Evolutionary conservation across 2,113 vertebrate species (phyloP).

Genomic region (Herpetotheres cachinnans): DNA sequence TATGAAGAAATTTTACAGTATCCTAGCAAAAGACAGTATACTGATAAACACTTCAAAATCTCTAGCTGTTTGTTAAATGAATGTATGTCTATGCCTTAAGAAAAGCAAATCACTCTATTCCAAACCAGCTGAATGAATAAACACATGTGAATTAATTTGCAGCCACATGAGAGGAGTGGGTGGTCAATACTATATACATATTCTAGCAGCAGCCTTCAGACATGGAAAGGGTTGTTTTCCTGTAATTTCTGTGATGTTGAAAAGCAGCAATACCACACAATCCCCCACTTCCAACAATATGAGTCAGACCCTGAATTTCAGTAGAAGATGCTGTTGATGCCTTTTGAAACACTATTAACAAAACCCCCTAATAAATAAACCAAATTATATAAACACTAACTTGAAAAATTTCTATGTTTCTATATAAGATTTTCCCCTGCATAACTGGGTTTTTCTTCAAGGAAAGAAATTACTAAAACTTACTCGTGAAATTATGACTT

Average conservation of each 20-base stretch:
- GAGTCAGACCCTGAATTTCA: background rate
- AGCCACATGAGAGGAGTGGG: background rate
- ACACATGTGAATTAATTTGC: background rate
- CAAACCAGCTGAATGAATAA: background rate
- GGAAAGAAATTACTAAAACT: background rate
- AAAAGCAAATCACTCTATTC: background rate
- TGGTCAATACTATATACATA: background rate
- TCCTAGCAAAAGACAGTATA: accelerated
- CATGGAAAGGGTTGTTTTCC: background rate
- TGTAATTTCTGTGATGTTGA: background rate
- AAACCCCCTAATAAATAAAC: background rate
- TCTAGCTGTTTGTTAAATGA: background rate
- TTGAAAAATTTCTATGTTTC: background rate
- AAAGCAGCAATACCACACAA: background rate
- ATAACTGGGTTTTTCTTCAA: background rate
- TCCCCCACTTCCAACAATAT: background rate
- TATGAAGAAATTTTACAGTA: background rate
- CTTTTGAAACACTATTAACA: background rate
- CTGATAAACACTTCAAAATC: background rate
- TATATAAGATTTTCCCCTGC: background rate
- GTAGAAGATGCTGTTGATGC: background rate
- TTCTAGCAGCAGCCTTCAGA: background rate
- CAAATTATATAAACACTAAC: background rate
- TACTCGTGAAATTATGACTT: background rate
- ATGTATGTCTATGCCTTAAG: background rate